phyloP scores from a whole-genome alignment of 2,888 invertebrate species.

The Acrobasis consociella region DNA sequence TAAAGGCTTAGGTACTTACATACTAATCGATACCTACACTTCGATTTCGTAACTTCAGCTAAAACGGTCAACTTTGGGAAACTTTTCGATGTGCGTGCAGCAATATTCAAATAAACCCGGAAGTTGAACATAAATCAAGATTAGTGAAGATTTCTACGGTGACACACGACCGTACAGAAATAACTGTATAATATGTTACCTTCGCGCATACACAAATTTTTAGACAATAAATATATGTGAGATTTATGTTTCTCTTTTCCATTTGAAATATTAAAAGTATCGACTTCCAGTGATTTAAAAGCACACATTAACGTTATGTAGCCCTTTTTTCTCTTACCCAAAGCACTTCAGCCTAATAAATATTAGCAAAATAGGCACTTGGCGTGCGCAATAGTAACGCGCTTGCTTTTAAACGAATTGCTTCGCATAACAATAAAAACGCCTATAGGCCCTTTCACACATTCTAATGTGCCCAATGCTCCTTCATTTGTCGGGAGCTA shows the following conservation, averaged over 20 bases:
- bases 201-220: conserved; percentile 5
- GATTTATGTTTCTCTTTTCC: not conserved
- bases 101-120: conserved; percentile 44
- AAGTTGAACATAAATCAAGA: conserved; percentile 50
- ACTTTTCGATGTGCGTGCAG: conserved; percentile 37
- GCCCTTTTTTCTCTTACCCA: conserved; percentile 54
- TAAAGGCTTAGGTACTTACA: conserved; percentile 57
- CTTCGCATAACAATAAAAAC: conserved; percentile 80
- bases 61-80: conserved; percentile 33
- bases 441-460: conserved; percentile 78
- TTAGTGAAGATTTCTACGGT: conserved; percentile 53
- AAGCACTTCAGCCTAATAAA: conserved; percentile 65
- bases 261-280: conserved; percentile 1
- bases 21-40: conserved; percentile 61
- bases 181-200: conserved; percentile 43
- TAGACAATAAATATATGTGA: not conserved
- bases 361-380: conserved; percentile 78
- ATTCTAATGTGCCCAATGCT: conserved; percentile 79
- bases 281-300: conserved; percentile 33
- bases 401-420: conserved; percentile 82
- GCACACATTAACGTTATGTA: conserved; percentile 51
- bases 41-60: conserved; percentile 47
- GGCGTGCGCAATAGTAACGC: conserved; percentile 72
- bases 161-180: conserved; percentile 44
- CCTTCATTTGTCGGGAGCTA: conserved; percentile 80